Evolutionary conservation across 35 echinoderm and acorn worm species (phyloP).

Genomic region (Ophioderma brevispina): DNA sequence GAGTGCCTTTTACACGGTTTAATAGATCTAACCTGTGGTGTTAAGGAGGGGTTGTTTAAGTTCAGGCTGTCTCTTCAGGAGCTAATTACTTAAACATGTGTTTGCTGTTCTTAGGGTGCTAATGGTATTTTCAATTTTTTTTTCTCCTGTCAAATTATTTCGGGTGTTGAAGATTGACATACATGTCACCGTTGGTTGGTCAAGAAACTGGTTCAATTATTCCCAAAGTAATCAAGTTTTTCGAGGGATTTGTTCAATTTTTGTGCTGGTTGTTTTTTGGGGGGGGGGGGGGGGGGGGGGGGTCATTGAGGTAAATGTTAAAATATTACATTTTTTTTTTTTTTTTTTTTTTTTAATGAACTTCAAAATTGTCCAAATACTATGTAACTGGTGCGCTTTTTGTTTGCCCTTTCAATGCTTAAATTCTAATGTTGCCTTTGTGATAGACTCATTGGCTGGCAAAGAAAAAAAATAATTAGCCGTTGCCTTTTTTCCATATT

Average conservation of each 20-base stretch:
- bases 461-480: conserved; percentile 1
- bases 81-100: conserved; percentile 3
- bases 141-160: neutral
- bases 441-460: neutral
- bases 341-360: neutral
- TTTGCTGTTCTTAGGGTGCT: neutral
- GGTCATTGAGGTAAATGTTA: neutral
- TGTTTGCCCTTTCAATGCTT: conserved; percentile 6
- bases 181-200: neutral
- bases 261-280: neutral
- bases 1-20: conserved; percentile 11
- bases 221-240: neutral
- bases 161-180: neutral
- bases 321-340: neutral
- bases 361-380: neutral
- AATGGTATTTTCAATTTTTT: neutral
- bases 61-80: neutral
- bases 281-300: neutral
- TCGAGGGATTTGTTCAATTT: conserved; percentile 19
- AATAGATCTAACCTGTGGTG: conserved; percentile 25
- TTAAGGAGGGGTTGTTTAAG: neutral
- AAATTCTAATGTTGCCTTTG: neutral
- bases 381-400: neutral
- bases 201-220: neutral
- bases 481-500: neutral